Percentiles rank a stretch among this genome's conserved stretches.
Evolutionary conservation across 2,888 invertebrate genomes (phyloP).

Genomic region (Gymnoscelis rufifasciata): DNA sequence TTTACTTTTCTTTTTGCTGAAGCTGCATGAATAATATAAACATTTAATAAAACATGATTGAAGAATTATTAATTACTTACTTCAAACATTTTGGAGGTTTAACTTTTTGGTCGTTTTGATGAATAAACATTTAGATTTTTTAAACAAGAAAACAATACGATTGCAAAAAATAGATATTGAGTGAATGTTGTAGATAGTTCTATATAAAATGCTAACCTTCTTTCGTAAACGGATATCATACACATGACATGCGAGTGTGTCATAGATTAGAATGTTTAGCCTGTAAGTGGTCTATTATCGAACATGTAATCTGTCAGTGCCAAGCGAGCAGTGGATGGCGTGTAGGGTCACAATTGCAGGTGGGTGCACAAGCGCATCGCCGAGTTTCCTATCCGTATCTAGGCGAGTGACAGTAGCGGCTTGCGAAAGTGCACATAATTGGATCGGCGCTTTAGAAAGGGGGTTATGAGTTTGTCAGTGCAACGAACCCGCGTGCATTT

Average conservation of each 20-base stretch:
- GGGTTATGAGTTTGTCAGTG: conserved; percentile 79
- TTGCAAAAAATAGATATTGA: too few relatives aligned
- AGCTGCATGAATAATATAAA: neutral
- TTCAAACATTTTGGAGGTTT: neutral
- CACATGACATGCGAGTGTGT: too few relatives aligned
- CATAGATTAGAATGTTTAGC: neutral
- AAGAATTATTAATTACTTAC: neutral
- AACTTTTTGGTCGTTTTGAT: too few relatives aligned
- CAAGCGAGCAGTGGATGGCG: conserved; percentile 22
- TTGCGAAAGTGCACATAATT: conserved; percentile 80
- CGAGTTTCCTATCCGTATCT: conserved; percentile 76
- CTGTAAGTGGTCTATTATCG: conserved; percentile 7
- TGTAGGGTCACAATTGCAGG: conserved; percentile 43
- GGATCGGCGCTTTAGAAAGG: conserved; percentile 79
- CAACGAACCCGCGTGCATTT: conserved; percentile 76
- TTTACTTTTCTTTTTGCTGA: conserved; percentile 24
- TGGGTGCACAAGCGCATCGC: conserved; percentile 61
- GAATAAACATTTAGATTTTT: too few relatives aligned
- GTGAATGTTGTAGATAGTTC: too few relatives aligned
- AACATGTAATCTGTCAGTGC: conserved; percentile 19
- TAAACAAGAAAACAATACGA: too few relatives aligned
- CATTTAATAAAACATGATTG: neutral
- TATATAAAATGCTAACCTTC: too few relatives aligned
- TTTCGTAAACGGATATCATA: too few relatives aligned
- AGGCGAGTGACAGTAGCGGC: conserved; percentile 78